phyloP scores from a whole-genome alignment of 53 echinoderm and acorn worm species.

The Antedon mediterranea region DNA sequence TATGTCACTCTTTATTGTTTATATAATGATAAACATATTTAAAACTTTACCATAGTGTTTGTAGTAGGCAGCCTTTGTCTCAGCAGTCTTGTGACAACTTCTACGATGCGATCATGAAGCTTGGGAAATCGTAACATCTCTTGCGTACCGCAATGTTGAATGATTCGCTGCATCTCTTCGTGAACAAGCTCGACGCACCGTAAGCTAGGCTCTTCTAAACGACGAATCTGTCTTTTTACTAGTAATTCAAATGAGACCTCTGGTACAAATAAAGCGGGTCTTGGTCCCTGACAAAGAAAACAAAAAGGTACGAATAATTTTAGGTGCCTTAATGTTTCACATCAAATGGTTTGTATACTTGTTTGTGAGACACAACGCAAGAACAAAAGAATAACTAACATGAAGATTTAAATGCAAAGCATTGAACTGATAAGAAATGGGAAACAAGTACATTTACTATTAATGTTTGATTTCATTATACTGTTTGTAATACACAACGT shows the following conservation, averaged over 20 bases:
- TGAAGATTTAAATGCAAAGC: no score
- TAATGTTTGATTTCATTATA: no score
- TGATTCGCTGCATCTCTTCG: conserved; percentile 97
- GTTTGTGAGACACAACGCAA: no score
- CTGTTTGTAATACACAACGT: no score
- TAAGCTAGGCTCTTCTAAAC: conserved; percentile 88
- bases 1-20: neutral
- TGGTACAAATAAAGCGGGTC: conserved; percentile 94
- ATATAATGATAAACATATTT: neutral
- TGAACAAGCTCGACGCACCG: conserved; percentile 95
- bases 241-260: conserved; percentile 97
- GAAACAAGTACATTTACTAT: no score
- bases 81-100: conserved; percentile 73
- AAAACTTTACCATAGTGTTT: conserved; percentile 68
- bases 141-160: conserved; percentile 91
- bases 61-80: conserved; percentile 66
- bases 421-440: no score
- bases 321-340: no score
- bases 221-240: conserved; percentile 81
- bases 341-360: no score
- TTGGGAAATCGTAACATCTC: conserved; percentile 86
- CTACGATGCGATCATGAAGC: conserved; percentile 74
- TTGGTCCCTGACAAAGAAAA: conserved; percentile 49
- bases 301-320: neutral
- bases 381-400: no score